Base-by-base conservation (phyloP, 2,888 invertebrate genomes). In the Agrilus mali region DNA sequence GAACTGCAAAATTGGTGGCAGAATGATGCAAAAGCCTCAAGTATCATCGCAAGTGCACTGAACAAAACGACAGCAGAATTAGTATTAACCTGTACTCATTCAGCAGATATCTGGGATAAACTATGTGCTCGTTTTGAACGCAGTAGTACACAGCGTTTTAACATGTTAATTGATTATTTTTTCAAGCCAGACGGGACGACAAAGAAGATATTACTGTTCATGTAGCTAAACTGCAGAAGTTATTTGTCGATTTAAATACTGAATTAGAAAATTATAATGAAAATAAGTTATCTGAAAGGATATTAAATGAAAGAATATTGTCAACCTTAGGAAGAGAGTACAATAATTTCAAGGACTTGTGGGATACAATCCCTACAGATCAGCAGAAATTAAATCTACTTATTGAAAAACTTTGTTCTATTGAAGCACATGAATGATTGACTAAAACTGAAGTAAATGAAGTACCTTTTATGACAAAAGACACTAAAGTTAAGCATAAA, bases 331-430 rank as follows among this genome's bases (percentile, higher is more conserved):
- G 45, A n/a, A 36, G 38, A 35, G 35, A 46, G 12, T 42, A 42
- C 15, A 31, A 36, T 22, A 42, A 42, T 40, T 46, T 42, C 32
- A 39, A 42, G 16, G 33, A 42, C 20, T 34, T 46, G n/a, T 46
- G 45, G 40, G 39, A 42, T 36, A 20, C n/a, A n/a, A n/a, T 36
- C 33, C 36, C 31, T n/a, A 14, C 33, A 15, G 39, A 42, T 17
- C 33, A 46, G 12, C 37, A 43, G 14, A 46, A 40, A 33, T 32
- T n/a, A n/a, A n/a, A n/a, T n/a, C n/a, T n/a, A n/a, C n/a, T n/a
- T n/a, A n/a, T n/a, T 43, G 31, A 46, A 34, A 46, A 46, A 33
- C 27, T 43, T 17, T 43, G 46, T 33, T 16, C 43, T 12, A 43
- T 43, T 35, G 43, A 43, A 43, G 22, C 38, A 22, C 38, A 33